phyloP scores from a whole-genome alignment of 2,113 vertebrate species.

The Gambusia affinis region DNA sequence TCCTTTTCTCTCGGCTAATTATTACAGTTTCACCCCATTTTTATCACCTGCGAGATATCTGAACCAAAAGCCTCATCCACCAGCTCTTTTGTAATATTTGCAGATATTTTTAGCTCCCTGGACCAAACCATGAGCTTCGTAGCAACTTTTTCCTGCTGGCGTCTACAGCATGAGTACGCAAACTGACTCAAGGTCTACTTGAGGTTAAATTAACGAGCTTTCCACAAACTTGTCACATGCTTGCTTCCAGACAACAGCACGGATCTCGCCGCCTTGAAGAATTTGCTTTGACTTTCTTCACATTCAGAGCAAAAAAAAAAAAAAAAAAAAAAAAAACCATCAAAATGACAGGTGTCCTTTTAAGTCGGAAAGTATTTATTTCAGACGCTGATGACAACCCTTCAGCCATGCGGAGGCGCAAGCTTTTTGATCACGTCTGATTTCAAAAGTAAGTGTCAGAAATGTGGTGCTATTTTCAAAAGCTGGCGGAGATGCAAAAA shows the following conservation, averaged over 20 bases:
- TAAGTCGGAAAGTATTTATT: conserved; percentile 5
- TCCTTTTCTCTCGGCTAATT: neutral
- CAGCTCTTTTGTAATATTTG: conserved; percentile 1
- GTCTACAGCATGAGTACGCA: neutral
- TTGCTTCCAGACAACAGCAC: conserved; percentile 4
- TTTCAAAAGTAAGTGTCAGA: conserved; percentile 10
- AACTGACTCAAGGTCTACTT: neutral
- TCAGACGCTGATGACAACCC: conserved; percentile 25
- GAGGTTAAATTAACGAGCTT: conserved; percentile 14
- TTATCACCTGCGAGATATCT: neutral
- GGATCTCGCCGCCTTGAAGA: neutral
- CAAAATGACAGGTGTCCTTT: conserved; percentile 12
- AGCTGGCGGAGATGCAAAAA: neutral
- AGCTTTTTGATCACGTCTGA: conserved; percentile 16
- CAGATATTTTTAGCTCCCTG: neutral
- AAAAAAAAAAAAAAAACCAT: neutral
- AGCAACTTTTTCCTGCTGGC: neutral
- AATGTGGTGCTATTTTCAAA: conserved; percentile 3
- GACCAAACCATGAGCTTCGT: neutral
- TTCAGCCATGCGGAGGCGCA: neutral
- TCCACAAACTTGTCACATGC: conserved; percentile 1
- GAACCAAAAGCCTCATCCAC: neutral
- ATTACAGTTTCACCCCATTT: neutral
- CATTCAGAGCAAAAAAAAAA: neutral
- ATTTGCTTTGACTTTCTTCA: neutral